Evolutionary conservation across 1,140 invertebrate species (phyloP).

Genomic region (Euglossa dilemma): DNA sequence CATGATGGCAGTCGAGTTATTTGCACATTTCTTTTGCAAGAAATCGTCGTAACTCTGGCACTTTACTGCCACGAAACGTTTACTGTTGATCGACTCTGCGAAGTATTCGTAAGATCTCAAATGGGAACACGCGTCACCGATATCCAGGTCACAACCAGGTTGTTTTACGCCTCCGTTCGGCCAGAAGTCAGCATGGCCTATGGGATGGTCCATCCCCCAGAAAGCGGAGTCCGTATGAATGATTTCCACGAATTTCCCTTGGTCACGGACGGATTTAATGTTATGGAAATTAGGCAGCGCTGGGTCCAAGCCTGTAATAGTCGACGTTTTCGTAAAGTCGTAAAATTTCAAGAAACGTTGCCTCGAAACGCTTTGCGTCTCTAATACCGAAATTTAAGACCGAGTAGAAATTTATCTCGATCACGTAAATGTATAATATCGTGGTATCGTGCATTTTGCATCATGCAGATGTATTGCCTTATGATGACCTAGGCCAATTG

Average conservation of each 20-base stretch:
- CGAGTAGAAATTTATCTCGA: too few species aligned
- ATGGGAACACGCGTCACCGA: constrained; percentile 58
- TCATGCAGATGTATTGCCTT: too few species aligned
- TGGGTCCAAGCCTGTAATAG: constrained; percentile 80
- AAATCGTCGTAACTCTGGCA: too few species aligned
- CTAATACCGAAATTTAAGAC: too few species aligned
- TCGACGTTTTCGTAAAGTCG: neutral
- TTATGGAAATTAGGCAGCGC: constrained; percentile 79
- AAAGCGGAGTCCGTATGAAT: constrained; percentile 81
- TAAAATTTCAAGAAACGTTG: too few species aligned
- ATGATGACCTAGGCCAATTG: too few species aligned
- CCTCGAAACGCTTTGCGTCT: too few species aligned
- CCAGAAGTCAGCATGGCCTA: constrained; percentile 84
- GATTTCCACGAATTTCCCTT: constrained; percentile 81
- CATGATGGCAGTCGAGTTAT: too few species aligned
- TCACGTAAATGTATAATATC: too few species aligned
- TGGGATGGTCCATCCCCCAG: constrained; percentile 64
- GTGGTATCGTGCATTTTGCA: too few species aligned
- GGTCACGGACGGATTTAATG: constrained; percentile 70
- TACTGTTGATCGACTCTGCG: constrained; percentile 74
- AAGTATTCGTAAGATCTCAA: constrained; percentile 58
- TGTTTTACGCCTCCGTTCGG: constrained; percentile 83
- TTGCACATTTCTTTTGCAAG: too few species aligned
- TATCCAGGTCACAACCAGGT: constrained; percentile 73
- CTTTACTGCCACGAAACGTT: constrained; percentile 56